Percentiles rank a stretch among this genome's conserved stretches.
These are phyloP conservation scores for Gastrophryne carolinensis DNA, from an alignment of 2,797 vertebrate genomes.

Conservation along the genomic window DNA sequence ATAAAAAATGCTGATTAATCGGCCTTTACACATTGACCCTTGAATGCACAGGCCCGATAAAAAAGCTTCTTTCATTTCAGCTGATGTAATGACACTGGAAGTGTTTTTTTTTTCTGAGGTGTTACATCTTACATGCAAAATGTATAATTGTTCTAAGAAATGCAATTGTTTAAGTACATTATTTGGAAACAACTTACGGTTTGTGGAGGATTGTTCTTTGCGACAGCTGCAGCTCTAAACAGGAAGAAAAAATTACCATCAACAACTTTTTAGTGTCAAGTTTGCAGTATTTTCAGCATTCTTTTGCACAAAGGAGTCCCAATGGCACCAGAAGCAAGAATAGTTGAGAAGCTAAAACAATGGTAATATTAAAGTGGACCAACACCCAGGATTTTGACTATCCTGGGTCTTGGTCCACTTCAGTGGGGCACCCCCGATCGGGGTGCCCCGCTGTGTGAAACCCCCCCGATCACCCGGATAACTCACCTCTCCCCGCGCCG, in stretches of 20 bases:
- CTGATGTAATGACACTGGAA: neutral
- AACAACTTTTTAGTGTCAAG: too few species aligned
- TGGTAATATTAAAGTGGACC: too few species aligned
- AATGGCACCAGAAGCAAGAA: too few species aligned
- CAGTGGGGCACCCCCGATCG: too few species aligned
- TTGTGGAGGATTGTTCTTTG: constrained; percentile 73
- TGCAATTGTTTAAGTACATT: neutral
- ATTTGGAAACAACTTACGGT: constrained; percentile 73
- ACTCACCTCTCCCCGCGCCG: too few species aligned
- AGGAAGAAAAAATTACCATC: constrained; percentile 44
- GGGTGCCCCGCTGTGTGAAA: too few species aligned
- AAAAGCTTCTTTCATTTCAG: neutral
- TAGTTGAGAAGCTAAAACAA: too few species aligned
- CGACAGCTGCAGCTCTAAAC: constrained; percentile 72
- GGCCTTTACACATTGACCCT: neutral
- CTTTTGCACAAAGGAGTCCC: too few species aligned
- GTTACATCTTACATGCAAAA: neutral
- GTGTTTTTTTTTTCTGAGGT: neutral
- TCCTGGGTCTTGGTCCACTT: too few species aligned
- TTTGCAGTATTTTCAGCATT: too few species aligned
- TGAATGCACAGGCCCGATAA: neutral
- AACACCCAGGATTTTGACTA: too few species aligned
- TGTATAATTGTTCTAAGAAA: neutral
- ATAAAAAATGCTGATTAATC: neutral
- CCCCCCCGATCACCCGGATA: too few species aligned